phyloP scores from a whole-genome alignment of 1,140 invertebrate genomes.

The Neodiprion virginianus region DNA sequence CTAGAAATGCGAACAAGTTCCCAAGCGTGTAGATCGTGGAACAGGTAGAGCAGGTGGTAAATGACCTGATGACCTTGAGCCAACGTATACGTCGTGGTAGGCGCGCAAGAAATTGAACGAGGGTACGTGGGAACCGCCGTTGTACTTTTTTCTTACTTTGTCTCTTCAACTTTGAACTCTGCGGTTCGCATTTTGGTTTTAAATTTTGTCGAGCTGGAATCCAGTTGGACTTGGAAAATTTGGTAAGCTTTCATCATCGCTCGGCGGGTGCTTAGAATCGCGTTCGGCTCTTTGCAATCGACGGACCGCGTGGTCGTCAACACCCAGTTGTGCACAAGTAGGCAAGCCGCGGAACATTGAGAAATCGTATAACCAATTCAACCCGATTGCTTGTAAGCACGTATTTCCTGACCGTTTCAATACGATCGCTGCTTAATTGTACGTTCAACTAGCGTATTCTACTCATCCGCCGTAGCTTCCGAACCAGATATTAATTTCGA shows the following conservation, averaged over 20 bases:
- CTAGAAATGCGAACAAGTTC: not conserved
- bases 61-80: conserved; percentile 60
- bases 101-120: not conserved
- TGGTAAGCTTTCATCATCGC: not conserved
- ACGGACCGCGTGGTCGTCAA: not conserved
- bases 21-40: conserved; percentile 45
- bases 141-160: not conserved
- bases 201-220: not conserved
- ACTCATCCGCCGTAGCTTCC: too few relatives aligned
- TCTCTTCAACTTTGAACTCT: not conserved
- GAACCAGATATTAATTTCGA: too few relatives aligned
- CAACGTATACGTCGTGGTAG: conserved; percentile 34
- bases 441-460: not conserved
- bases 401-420: not conserved
- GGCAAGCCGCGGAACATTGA: not conserved
- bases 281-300: not conserved
- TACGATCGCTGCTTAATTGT: not conserved
- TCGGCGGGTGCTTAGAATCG: too few relatives aligned
- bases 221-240: not conserved
- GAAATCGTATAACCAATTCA: not conserved
- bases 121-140: not conserved
- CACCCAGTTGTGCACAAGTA: not conserved
- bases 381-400: not conserved
- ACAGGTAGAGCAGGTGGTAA: conserved; percentile 56
- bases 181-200: not conserved